Evolutionary conservation across 2,888 invertebrate species (phyloP).

Genomic region (Rotaria sp.): DNA sequence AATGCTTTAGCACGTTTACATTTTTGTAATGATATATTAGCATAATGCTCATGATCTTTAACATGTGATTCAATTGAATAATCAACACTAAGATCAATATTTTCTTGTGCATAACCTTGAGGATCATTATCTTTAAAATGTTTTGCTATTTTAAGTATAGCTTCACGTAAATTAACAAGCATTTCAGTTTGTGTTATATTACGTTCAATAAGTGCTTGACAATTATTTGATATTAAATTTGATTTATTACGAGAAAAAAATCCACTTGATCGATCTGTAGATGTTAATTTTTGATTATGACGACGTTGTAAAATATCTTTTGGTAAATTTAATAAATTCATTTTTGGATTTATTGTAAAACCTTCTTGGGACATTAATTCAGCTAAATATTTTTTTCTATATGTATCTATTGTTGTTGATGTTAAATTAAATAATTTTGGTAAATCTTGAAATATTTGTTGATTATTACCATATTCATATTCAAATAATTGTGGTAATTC

Average conservation of each 20-base stretch:
- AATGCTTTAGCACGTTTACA: slow-evolving; percentile 86
- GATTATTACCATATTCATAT: neutral
- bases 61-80: slow-evolving; percentile 90
- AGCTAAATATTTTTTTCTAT: slow-evolving; percentile 80
- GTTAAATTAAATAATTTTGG: neutral
- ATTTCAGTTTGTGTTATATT: slow-evolving; percentile 96
- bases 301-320: slow-evolving; percentile 30
- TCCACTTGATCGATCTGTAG: neutral
- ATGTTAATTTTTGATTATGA: neutral
- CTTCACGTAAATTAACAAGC: slow-evolving; percentile 89
- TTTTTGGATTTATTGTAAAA: slow-evolving; percentile 74
- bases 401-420: slow-evolving; percentile 65
- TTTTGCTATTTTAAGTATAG: slow-evolving; percentile 81
- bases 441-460: slow-evolving; percentile 11
- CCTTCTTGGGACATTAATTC: slow-evolving; percentile 95
- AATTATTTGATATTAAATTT: neutral
- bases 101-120: slow-evolving; percentile 62
- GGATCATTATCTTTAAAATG: slow-evolving; percentile 90
- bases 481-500: slow-evolving; percentile 67
- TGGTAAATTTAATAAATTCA: neutral
- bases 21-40: slow-evolving; percentile 67
- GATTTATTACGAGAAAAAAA: neutral
- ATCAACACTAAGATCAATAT: slow-evolving; percentile 68
- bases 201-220: slow-evolving; percentile 65
- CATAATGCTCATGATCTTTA: slow-evolving; percentile 83